Base-by-base conservation (phyloP, 2,797 vertebrate species). In the Australoheros facetus region DNA sequence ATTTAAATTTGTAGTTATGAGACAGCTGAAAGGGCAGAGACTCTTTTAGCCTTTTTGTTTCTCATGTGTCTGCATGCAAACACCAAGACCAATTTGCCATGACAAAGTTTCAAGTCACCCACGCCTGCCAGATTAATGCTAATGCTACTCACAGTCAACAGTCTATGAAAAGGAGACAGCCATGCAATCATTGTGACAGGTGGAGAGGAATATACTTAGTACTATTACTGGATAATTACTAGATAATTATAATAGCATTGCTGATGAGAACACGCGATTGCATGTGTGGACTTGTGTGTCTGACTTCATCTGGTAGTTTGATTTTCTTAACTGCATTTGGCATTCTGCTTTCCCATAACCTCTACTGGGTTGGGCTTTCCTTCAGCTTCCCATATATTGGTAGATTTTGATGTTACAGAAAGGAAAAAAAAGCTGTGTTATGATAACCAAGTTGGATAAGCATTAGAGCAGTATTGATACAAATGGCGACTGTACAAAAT, bases 81-180 rank as follows among this genome's bases (percentile, higher is more conserved):
- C 30, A 69, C 48, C 26, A 55, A 69, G 56, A 34, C 75, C 82
- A 70, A 73, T 57, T 71, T 88, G 42, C 13, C 2, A 51, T 84
- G 78, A 80, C 81, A 80, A 81, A 81, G 82, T 78, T 79, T 81
- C 17, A 85, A 80, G 80, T 83, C 69, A 64, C 21, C 62, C 78
- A 86, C 87, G 34, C 73, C 71, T 73, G 71, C 55, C 73, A 78
- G 77, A 77, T 85, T 89, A 86, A 86, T 73, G 42, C 45, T 84
- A 86, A 84, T 85, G 58, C 79, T 56, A 54, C 58, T 54, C 26
- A 71, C 72, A 62, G 71, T 80, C 74, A 59, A 26, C 3, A n/a
- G 76, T 80, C 73, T 73, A 82, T 83, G 5, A 81, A 77, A 79
- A 81, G 76, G 69, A 85, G 53, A 70, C 71, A 71, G 54, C 55